Conservation (phyloP, 2,113 vertebrate genomes). For the Rattus rattus region DNA sequence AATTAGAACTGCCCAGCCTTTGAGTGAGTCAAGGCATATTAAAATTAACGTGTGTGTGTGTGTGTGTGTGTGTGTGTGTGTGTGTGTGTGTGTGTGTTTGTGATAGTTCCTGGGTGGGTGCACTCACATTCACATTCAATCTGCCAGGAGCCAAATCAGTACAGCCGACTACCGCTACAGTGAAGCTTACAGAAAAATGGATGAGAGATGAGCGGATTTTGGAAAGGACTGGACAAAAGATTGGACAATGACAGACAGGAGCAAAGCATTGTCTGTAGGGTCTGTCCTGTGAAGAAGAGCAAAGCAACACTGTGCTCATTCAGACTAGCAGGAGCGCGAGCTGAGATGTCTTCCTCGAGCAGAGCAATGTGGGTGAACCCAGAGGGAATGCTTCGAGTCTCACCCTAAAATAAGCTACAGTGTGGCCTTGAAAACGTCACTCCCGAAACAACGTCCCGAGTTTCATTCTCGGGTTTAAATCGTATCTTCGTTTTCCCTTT, state of each 20-base stretch:
- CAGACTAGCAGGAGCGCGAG: neutral
- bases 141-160: too few species aligned
- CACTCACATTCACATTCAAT: too few species aligned
- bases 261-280: neutral
- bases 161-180: too few species aligned
- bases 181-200: neutral
- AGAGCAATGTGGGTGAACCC: neutral
- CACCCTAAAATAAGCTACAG: neutral
- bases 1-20: too few species aligned
- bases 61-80: too few species aligned
- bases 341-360: neutral
- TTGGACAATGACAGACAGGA: neutral
- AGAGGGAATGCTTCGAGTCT: neutral
- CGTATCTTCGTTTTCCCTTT: conserved; percentile 6
- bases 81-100: too few species aligned
- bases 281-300: neutral
- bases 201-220: neutral
- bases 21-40: too few species aligned
- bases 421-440: neutral
- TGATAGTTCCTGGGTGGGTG: too few species aligned
- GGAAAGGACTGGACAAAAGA: neutral
- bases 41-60: too few species aligned
- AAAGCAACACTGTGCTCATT: neutral
- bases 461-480: neutral
- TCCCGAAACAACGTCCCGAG: neutral